These are phyloP conservation scores for Pogonocichla stellata DNA, from an alignment of 2,113 vertebrate genomes.

Conservation along the genomic window DNA sequence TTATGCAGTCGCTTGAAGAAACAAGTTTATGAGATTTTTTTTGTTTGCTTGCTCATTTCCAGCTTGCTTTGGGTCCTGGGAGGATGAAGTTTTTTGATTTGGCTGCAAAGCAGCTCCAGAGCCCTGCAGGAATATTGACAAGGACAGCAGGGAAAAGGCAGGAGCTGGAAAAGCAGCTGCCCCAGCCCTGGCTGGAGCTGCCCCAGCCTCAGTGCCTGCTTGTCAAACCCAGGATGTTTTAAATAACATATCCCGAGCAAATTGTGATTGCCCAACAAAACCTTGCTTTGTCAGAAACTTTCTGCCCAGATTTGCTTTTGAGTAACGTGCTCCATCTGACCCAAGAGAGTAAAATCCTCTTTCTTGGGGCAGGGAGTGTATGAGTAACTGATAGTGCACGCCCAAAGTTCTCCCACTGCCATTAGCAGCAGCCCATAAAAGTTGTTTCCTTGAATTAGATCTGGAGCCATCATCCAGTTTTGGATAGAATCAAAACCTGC, in stretches of 20 bases:
- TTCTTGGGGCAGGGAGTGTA: not conserved
- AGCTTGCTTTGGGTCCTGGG: not conserved
- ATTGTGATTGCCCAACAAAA: not conserved
- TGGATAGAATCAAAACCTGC: not conserved
- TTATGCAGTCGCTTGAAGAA: no score
- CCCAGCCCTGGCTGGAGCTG: not conserved
- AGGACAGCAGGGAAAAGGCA: not conserved
- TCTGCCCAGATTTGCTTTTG: not conserved
- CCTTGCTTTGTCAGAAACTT: not conserved
- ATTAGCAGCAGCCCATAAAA: not conserved
- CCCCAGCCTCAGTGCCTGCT: not conserved
- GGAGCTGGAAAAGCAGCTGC: not conserved
- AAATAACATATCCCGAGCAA: not conserved
- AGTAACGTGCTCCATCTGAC: not conserved
- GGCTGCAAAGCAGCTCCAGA: rapidly evolving
- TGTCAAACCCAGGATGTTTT: not conserved
- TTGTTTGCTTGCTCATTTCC: not conserved
- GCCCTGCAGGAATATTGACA: not conserved
- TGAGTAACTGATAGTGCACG: not conserved
- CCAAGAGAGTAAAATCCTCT: not conserved
- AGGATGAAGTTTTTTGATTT: not conserved
- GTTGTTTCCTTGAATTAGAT: not conserved
- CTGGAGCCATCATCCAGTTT: not conserved
- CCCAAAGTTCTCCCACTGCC: not conserved
- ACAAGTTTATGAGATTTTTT: no score